Evolutionary conservation across 2,797 vertebrate genomes (phyloP).

Genomic region (Xiphorhynchus erythropygius): DNA sequence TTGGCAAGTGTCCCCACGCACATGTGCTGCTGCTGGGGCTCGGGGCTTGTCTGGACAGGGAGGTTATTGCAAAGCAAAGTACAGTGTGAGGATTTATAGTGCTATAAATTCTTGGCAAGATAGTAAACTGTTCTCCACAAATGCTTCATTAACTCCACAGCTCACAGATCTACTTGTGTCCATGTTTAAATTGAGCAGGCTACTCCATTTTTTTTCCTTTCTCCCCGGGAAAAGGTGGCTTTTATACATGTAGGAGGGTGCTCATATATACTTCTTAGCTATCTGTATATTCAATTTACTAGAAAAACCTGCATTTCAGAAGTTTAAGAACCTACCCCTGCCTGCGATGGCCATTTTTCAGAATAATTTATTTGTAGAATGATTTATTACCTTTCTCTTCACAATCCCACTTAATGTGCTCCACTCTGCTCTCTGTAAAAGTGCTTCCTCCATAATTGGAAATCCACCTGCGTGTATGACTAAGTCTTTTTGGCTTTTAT

Average conservation of each 20-base stretch:
- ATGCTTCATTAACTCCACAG: constrained; percentile 19
- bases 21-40: background rate
- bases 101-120: constrained; percentile 15
- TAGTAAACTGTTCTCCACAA: background rate
- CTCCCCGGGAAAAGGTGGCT: background rate
- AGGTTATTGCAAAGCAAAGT: constrained; percentile 4
- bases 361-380: constrained; percentile 12
- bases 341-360: background rate
- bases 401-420: background rate
- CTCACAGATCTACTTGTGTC: background rate
- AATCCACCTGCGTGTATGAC: background rate
- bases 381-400: constrained; percentile 31
- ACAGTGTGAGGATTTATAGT: background rate
- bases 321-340: background rate
- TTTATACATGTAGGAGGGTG: background rate
- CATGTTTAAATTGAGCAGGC: background rate
- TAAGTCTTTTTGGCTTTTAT: constrained; percentile 24
- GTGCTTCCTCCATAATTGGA: constrained; percentile 14
- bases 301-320: background rate
- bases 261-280: background rate
- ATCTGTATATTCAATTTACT: background rate
- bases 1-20: background rate
- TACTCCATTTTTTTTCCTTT: background rate
- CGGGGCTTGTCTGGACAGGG: background rate
- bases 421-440: constrained; percentile 4